Conservation (phyloP, 2,888 invertebrate genomes). For the Portevinia maculata region DNA sequence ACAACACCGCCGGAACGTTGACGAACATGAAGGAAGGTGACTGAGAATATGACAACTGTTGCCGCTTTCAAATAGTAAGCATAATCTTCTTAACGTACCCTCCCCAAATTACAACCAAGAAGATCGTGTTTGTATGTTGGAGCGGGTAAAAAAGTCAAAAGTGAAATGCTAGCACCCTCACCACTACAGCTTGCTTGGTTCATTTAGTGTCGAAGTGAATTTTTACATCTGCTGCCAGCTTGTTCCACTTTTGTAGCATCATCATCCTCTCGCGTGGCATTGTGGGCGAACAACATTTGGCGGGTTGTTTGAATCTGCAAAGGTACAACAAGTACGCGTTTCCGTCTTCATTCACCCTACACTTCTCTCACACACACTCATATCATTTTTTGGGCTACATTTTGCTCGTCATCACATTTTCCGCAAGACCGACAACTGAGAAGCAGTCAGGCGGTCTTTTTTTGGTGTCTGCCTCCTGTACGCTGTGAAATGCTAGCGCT, state of each 20-base stretch:
- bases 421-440: slow-evolving; percentile 58
- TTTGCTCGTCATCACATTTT: slow-evolving; percentile 70
- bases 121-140: neutral
- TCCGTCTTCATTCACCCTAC: slow-evolving; percentile 42
- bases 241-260: slow-evolving; percentile 69
- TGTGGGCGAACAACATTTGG: slow-evolving; percentile 3
- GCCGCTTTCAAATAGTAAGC: slow-evolving; percentile 71
- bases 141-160: slow-evolving; percentile 26
- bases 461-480: slow-evolving; percentile 52
- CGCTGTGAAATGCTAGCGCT: slow-evolving; percentile 23
- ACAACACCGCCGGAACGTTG: slow-evolving; percentile 18
- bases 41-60: slow-evolving; percentile 74
- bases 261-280: slow-evolving; percentile 60
- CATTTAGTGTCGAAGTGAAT: slow-evolving; percentile 73
- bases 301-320: slow-evolving; percentile 17
- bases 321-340: slow-evolving; percentile 71
- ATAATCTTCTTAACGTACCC: slow-evolving; percentile 60
- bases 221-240: slow-evolving; percentile 74
- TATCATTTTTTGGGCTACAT: slow-evolving; percentile 48
- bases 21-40: slow-evolving; percentile 47
- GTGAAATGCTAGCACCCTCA: slow-evolving; percentile 38
- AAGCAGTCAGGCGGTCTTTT: slow-evolving; percentile 51
- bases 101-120: slow-evolving; percentile 14
- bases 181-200: slow-evolving; percentile 48
- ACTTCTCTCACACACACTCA: slow-evolving; percentile 13